A percentile compares a stretch with the other conserved stretches of the same genome.
These are phyloP conservation scores for Psilopsiagon aurifrons DNA, from an alignment of 2,113 vertebrate genomes.

Conservation along the genomic window DNA sequence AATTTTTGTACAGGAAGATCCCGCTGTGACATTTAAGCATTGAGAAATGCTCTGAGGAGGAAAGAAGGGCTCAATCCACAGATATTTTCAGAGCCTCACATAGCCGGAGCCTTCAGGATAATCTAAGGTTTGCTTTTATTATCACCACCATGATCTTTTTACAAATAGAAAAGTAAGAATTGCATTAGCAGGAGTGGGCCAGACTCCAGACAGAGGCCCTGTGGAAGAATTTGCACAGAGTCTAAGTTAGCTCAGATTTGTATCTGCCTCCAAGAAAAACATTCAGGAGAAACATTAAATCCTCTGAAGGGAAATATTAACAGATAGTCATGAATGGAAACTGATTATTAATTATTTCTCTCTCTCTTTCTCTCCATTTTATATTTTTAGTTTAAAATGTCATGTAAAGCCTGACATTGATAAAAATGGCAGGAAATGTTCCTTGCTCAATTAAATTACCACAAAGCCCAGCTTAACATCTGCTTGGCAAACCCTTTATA, in stretches of 20 bases:
- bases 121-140: constrained; percentile 57
- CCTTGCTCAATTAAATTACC: constrained; percentile 76
- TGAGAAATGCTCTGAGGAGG: not conserved
- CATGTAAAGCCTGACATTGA: constrained; percentile 76
- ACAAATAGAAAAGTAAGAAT: constrained; percentile 64
- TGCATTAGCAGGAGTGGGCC: constrained; percentile 48
- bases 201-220: constrained; percentile 61
- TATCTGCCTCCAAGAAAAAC: constrained; percentile 75
- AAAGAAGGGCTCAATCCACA: not conserved
- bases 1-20: not conserved
- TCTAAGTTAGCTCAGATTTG: constrained; percentile 66
- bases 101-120: constrained; percentile 32
- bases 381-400: constrained; percentile 76
- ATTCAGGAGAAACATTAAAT: constrained; percentile 72
- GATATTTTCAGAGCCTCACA: constrained; percentile 19
- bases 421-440: constrained; percentile 81
- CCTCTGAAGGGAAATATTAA: constrained; percentile 74
- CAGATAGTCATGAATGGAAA: constrained; percentile 74
- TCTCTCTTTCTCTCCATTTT: constrained; percentile 51
- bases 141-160: constrained; percentile 46
- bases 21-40: constrained; percentile 21
- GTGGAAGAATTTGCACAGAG: constrained; percentile 69
- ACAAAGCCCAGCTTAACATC: constrained; percentile 73
- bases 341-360: constrained; percentile 77
- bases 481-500: constrained; percentile 71